Percentiles rank a stretch among this genome's conserved stretches.
Conservation (phyloP, 2,113 vertebrate genomes). For the Psammodynastes pulverulentus region DNA sequence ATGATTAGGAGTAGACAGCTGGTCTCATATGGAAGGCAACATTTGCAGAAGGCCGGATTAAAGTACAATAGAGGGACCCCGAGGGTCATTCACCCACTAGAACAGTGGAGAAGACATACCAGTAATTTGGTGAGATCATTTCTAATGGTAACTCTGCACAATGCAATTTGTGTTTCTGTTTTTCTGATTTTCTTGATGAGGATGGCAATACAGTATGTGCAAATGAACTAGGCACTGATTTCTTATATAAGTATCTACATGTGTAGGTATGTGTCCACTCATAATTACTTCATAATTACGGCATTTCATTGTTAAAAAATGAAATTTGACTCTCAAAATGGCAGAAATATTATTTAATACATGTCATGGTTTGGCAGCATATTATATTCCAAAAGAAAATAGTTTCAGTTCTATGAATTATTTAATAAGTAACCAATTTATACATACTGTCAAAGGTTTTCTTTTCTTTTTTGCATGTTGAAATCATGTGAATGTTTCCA, state of each 20-base stretch:
- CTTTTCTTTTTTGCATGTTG: neutral
- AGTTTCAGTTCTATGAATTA: neutral
- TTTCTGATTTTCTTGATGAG: neutral
- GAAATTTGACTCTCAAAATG: neutral
- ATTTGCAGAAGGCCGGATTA: neutral
- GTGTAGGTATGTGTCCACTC: neutral
- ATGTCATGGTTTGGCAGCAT: neutral
- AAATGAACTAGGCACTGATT: neutral
- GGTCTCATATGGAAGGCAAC: neutral
- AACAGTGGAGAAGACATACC: neutral
- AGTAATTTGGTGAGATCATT: neutral
- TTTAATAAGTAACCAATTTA: neutral
- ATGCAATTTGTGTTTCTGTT: neutral
- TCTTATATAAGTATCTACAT: neutral
- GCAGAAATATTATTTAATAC: neutral
- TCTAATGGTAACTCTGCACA: neutral
- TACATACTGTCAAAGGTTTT: neutral
- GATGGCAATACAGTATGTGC: neutral
- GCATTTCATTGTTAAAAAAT: neutral
- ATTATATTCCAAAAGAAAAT: neutral
- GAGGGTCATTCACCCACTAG: neutral
- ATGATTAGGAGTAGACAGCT: neutral
- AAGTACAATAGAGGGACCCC: neutral
- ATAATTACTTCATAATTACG: neutral
- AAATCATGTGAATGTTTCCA: neutral